Conservation (phyloP, 2,888 invertebrate species). For the Tachystola acroxantha region DNA sequence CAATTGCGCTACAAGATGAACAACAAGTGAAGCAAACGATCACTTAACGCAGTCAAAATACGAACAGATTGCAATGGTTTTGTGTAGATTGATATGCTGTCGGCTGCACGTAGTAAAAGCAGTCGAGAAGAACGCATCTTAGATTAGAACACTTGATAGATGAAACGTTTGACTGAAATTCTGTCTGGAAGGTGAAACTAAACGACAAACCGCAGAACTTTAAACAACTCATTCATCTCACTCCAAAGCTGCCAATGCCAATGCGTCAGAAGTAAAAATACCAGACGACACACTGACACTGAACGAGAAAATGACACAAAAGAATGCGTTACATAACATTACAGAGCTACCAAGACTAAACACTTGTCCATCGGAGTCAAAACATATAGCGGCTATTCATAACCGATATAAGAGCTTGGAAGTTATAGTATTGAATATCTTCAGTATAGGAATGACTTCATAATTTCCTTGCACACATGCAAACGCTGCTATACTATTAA, state of each 20-base stretch:
- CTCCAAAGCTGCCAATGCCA: not conserved
- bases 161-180: too few species aligned
- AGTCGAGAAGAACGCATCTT: too few species aligned
- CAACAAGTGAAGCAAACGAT: too few species aligned
- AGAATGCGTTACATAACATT: slow-evolving; percentile 2
- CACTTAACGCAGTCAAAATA: too few species aligned
- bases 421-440: slow-evolving; percentile 32
- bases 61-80: too few species aligned
- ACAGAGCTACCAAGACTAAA: slow-evolving; percentile 23
- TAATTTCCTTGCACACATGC: slow-evolving; percentile 42
- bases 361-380: slow-evolving; percentile 31
- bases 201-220: too few species aligned
- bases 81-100: too few species aligned
- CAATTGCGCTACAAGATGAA: too few species aligned
- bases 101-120: too few species aligned
- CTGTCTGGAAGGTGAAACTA: too few species aligned
- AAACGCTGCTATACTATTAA: slow-evolving; percentile 12
- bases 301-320: not conserved
- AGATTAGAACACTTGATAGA: too few species aligned
- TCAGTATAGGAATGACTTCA: slow-evolving; percentile 58
- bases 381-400: slow-evolving; percentile 21
- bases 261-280: not conserved
- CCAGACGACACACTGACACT: not conserved
- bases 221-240: too few species aligned
- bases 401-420: slow-evolving; percentile 24